These are phyloP conservation scores for Erebia palarica DNA, from an alignment of 2,888 invertebrate genomes.

Conservation along the genomic window DNA sequence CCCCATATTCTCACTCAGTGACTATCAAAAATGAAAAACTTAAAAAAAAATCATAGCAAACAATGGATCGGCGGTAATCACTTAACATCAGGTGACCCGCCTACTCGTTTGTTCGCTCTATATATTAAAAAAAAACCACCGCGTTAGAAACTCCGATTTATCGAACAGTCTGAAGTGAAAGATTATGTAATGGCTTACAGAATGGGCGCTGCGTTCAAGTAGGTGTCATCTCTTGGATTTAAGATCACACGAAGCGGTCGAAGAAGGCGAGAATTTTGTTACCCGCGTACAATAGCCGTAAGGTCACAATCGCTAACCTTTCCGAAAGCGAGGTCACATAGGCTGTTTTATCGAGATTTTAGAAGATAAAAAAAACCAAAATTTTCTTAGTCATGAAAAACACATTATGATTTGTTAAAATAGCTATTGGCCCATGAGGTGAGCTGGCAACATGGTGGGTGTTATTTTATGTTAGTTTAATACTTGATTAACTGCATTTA, in stretches of 20 bases:
- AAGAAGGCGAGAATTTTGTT: constrained; percentile 52
- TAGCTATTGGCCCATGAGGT: too few species aligned
- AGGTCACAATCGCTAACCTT: constrained; percentile 68
- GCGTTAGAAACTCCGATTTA: constrained; percentile 1
- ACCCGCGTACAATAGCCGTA: constrained; percentile 44
- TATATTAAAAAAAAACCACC: too few species aligned
- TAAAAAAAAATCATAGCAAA: too few species aligned
- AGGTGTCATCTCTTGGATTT: constrained; percentile 58
- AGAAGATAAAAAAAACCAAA: constrained; percentile 1
- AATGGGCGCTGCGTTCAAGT: constrained; percentile 47
- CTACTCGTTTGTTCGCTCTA: too few species aligned
- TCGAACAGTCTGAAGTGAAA: constrained; percentile 37
- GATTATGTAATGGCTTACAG: constrained; percentile 31
- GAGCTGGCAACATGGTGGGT: too few species aligned
- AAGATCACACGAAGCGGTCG: constrained; percentile 47
- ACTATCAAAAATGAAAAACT: too few species aligned
- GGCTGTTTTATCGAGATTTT: constrained; percentile 11
- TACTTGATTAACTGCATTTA: too few species aligned
- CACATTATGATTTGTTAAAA: too few species aligned
- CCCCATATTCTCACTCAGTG: too few species aligned
- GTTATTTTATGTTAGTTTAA: too few species aligned
- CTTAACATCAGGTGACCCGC: too few species aligned
- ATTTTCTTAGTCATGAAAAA: not conserved
- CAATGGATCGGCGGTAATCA: too few species aligned
- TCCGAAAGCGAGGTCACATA: constrained; percentile 65